These are phyloP conservation scores for Semaprochilodus insignis DNA, from an alignment of 2,797 vertebrate genomes.

Conservation along the genomic window DNA sequence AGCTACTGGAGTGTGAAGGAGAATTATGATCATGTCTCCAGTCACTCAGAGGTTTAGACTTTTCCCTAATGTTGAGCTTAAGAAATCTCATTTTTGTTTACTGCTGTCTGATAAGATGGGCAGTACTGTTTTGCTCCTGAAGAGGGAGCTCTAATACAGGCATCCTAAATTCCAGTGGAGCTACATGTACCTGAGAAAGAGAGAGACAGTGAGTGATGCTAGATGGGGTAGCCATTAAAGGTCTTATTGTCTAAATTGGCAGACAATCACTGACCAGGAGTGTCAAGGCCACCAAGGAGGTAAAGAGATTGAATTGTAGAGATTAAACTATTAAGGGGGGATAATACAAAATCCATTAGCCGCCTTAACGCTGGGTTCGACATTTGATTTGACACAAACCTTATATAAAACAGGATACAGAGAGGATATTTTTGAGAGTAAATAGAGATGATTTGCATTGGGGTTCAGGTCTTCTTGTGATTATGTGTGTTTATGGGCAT, in stretches of 20 bases:
- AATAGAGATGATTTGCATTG: background rate
- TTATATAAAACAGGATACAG: constrained; percentile 35
- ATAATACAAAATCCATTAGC: constrained; percentile 36
- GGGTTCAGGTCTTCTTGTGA: background rate
- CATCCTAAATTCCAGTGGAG: constrained; percentile 51
- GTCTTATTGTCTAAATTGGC: constrained; percentile 39
- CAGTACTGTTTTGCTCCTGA: constrained; percentile 73
- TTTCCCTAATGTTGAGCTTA: background rate
- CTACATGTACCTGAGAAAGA: background rate
- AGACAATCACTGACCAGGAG: constrained; percentile 29
- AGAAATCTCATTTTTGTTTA: background rate
- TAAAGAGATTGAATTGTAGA: constrained; percentile 13
- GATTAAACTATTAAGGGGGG: constrained; percentile 31
- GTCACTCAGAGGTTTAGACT: background rate
- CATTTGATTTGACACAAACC: constrained; percentile 27
- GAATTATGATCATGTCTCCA: background rate
- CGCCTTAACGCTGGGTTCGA: constrained; percentile 9
- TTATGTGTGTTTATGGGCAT: constrained; percentile 15
- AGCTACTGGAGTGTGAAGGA: background rate
- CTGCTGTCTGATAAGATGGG: background rate
- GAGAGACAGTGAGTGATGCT: background rate
- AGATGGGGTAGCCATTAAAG: constrained; percentile 29
- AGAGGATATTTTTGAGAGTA: constrained; percentile 38
- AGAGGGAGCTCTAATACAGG: constrained; percentile 89
- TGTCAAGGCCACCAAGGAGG: constrained; percentile 18